These are phyloP conservation scores for Macrostomum lignano DNA, from an alignment of 1,140 invertebrate genomes.

Conservation along the genomic window DNA sequence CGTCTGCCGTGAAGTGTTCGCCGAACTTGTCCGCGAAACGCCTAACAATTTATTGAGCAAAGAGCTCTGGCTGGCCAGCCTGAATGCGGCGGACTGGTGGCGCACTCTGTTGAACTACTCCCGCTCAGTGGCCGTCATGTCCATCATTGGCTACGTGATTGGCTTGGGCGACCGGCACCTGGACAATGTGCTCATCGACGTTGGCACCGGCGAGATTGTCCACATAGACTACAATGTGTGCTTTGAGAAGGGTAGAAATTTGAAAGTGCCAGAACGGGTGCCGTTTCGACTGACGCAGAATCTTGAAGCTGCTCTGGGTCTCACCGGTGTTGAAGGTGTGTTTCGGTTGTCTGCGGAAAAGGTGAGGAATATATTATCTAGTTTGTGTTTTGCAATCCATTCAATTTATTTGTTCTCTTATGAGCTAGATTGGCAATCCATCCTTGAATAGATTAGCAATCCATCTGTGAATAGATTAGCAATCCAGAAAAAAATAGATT, in stretches of 20 bases:
- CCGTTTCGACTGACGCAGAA: constrained; percentile 71
- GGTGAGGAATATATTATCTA: constrained; percentile 80
- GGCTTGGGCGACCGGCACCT: constrained; percentile 86
- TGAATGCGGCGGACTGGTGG: not conserved
- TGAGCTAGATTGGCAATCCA: too few relatives aligned
- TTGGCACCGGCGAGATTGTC: constrained; percentile 42
- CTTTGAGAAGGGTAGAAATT: constrained; percentile 61
- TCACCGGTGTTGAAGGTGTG: constrained; percentile 46
- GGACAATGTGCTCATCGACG: constrained; percentile 78
- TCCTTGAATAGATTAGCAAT: too few relatives aligned
- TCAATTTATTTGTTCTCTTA: too few relatives aligned
- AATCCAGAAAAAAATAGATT: too few relatives aligned
- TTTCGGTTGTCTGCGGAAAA: constrained; percentile 82
- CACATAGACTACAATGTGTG: constrained; percentile 99
- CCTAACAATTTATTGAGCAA: too few relatives aligned
- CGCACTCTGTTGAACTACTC: constrained; percentile 38
- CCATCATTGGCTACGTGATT: constrained; percentile 82
- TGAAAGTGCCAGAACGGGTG: constrained; percentile 60
- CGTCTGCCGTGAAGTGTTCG: too few relatives aligned
- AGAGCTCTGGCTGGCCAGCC: too few relatives aligned
- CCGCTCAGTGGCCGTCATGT: constrained; percentile 74
- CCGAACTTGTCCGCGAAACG: too few relatives aligned
- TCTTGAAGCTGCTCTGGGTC: constrained; percentile 60
- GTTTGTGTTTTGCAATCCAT: too few relatives aligned
- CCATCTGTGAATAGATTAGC: too few relatives aligned